Conservation (phyloP, 2,888 invertebrate species). For the Drosophila percnosoma region DNA sequence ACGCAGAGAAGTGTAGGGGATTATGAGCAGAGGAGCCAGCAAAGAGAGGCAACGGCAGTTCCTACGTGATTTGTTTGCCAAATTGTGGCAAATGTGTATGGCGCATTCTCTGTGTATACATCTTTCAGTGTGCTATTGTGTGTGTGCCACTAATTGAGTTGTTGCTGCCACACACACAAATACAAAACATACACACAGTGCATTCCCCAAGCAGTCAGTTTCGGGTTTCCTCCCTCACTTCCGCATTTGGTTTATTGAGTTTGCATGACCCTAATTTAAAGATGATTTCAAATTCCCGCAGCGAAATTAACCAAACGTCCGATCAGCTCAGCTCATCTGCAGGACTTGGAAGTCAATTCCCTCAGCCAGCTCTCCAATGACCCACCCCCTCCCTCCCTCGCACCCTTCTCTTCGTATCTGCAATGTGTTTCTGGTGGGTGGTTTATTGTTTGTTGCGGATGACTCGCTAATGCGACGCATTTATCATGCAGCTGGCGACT, state of each 20-base stretch:
- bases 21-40: background rate
- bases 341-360: slow-evolving; percentile 17
- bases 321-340: slow-evolving; percentile 41
- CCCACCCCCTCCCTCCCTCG: background rate
- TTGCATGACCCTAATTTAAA: slow-evolving; percentile 79
- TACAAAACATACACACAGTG: slow-evolving; percentile 21
- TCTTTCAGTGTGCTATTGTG: slow-evolving; percentile 2
- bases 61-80: slow-evolving; percentile 76
- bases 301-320: slow-evolving; percentile 73
- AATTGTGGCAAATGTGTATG: slow-evolving; percentile 69
- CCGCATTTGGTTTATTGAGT: slow-evolving; percentile 72
- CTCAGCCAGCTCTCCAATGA: background rate
- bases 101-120: slow-evolving; percentile 20
- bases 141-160: slow-evolving; percentile 52
- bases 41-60: slow-evolving; percentile 32
- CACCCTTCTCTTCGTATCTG: background rate
- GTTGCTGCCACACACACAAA: slow-evolving; percentile 37
- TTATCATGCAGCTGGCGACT: slow-evolving; percentile 67
- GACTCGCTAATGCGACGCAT: slow-evolving; percentile 71
- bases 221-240: slow-evolving; percentile 4
- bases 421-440: background rate
- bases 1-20: background rate
- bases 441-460: slow-evolving; percentile 57
- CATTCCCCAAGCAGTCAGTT: slow-evolving; percentile 13
- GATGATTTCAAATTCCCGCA: slow-evolving; percentile 78